Percentiles rank a stretch among this genome's conserved stretches.
Conservation (phyloP, 1,140 invertebrate species). For the Drosophila tani region DNA sequence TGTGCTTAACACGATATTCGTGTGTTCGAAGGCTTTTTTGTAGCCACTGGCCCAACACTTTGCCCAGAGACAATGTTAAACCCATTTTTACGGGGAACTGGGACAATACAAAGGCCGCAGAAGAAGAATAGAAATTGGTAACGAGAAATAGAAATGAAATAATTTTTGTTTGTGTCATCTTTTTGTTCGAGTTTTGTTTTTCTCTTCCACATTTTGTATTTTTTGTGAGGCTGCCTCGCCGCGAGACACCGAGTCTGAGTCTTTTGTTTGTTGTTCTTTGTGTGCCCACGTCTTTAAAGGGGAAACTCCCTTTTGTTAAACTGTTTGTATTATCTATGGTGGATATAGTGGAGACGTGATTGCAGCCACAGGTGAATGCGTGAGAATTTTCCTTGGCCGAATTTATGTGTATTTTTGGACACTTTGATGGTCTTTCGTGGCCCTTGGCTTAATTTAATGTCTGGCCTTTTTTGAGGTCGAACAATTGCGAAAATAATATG, state of each 20-base stretch:
- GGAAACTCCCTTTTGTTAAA: conserved; percentile 55
- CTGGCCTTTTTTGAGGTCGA: conserved; percentile 40
- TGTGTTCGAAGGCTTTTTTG: conserved; percentile 31
- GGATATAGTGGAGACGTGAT: conserved; percentile 44
- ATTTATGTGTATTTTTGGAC: conserved; percentile 63
- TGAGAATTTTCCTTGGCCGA: conserved; percentile 65
- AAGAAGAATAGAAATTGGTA: conserved; percentile 56
- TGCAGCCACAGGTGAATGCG: conserved; percentile 76
- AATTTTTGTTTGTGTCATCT: conserved; percentile 46
- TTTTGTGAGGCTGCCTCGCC: conserved; percentile 30
- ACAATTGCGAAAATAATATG: conserved; percentile 68
- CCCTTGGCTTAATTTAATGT: conserved; percentile 49
- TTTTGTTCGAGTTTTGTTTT: conserved; percentile 45
- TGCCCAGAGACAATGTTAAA: conserved; percentile 69
- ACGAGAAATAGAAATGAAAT: conserved; percentile 55
- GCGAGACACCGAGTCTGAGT: conserved; percentile 56
- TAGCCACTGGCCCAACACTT: conserved; percentile 69
- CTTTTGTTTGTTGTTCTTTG: conserved; percentile 64
- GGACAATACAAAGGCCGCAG: conserved; percentile 44
- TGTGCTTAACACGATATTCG: conserved; percentile 68
- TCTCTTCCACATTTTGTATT: conserved; percentile 14
- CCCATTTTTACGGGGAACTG: conserved; percentile 75
- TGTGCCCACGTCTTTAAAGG: conserved; percentile 32
- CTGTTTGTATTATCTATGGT: not conserved
- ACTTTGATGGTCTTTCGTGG: conserved; percentile 18